A percentile compares a stretch with the other conserved stretches of the same genome.
These are phyloP conservation scores for Sminthopsis crassicaudata DNA, from an alignment of 2,113 vertebrate species.

Conservation along the genomic window DNA sequence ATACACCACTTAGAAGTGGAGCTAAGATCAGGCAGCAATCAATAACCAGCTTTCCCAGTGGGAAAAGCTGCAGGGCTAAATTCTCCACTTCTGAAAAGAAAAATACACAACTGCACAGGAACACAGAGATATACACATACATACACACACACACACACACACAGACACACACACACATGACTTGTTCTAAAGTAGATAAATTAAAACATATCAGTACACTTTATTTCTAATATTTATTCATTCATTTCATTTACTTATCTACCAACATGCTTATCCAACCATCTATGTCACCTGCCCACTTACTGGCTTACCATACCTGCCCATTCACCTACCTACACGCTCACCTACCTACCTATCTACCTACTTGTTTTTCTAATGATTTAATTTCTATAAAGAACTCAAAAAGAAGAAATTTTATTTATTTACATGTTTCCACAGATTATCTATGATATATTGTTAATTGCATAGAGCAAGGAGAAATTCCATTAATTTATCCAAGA, in stretches of 20 bases:
- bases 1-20: conserved; percentile 28
- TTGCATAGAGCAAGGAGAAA: background rate
- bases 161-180: background rate
- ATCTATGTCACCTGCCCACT: background rate
- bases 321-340: background rate
- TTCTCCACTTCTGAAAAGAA: conserved; percentile 79
- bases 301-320: background rate
- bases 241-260: background rate
- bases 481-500: background rate
- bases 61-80: conserved; percentile 71
- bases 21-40: background rate
- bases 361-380: background rate
- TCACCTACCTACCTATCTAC: background rate
- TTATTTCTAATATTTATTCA: background rate
- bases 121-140: conserved; percentile 52
- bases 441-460: background rate
- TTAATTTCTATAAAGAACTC: background rate
- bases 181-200: conserved; percentile 42
- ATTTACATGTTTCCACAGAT: background rate
- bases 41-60: conserved; percentile 45
- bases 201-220: conserved; percentile 7
- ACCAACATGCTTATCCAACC: background rate
- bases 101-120: conserved; percentile 44
- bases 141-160: background rate
- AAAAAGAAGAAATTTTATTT: background rate